phyloP scores from a whole-genome alignment of 2,888 invertebrate genomes.

The Rhodophaea formosa region DNA sequence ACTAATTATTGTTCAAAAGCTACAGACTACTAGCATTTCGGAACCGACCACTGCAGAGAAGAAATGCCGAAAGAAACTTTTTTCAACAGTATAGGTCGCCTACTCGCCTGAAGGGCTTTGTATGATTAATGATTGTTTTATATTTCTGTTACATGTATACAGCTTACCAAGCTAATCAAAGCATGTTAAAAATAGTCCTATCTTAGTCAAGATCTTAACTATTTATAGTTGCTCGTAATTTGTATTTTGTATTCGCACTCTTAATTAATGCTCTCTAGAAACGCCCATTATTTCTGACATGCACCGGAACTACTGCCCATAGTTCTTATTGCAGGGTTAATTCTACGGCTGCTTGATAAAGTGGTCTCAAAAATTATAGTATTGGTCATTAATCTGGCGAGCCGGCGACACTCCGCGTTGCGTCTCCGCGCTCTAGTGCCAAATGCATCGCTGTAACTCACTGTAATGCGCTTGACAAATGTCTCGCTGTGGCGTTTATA shows the following conservation, averaged over 20 bases:
- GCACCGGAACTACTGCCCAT: not conserved
- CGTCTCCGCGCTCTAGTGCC: conserved; percentile 48
- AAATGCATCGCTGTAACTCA: conserved; percentile 58
- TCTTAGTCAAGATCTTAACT: not conserved
- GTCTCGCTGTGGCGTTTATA: conserved; percentile 38
- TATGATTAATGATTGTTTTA: no score
- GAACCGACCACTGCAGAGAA: no score
- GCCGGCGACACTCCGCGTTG: conserved; percentile 37
- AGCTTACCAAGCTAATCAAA: not conserved
- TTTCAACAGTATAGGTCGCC: no score
- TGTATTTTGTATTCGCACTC: not conserved
- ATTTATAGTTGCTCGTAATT: not conserved
- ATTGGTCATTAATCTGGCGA: conserved; percentile 30
- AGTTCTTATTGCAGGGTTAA: not conserved
- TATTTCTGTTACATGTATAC: not conserved
- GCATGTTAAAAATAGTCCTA: not conserved
- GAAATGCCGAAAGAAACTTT: no score
- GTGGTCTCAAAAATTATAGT: conserved; percentile 30
- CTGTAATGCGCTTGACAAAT: conserved; percentile 49
- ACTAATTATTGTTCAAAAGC: no score
- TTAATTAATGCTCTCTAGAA: not conserved
- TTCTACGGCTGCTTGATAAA: not conserved
- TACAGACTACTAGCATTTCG: no score
- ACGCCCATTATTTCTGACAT: conserved; percentile 1
- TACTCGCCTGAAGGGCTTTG: no score